Percentiles rank a stretch among this genome's conserved stretches.
Conservation (phyloP, 2,113 vertebrate species). For the Gopherus flavomarginatus region DNA sequence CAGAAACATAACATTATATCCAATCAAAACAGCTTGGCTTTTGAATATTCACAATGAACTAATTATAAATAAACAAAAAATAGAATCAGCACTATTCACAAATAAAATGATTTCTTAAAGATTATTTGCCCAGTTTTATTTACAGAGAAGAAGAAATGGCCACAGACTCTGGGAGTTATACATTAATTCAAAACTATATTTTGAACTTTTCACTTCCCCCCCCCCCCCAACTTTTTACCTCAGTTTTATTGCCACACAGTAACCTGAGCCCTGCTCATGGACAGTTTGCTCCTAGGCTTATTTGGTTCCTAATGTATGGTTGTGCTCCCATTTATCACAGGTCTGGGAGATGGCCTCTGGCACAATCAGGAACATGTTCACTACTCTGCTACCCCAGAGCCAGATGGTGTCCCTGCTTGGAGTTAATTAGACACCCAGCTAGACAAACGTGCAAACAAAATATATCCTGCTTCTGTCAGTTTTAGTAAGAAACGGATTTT, state of each 20-base stretch:
- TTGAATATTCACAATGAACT: not conserved
- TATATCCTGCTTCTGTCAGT: not conserved
- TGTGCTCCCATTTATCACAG: not conserved
- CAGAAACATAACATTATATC: not conserved
- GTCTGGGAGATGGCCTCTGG: not conserved
- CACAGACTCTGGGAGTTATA: not conserved
- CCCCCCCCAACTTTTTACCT: not conserved
- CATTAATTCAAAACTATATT: not conserved
- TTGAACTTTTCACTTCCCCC: not conserved
- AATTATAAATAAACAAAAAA: not conserved
- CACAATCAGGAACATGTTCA: not conserved
- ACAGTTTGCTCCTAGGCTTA: not conserved
- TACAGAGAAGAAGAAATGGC: not conserved
- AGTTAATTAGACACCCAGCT: not conserved
- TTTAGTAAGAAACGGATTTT: not conserved
- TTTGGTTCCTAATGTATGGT: accelerated
- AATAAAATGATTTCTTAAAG: not conserved
- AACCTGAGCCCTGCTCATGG: not conserved
- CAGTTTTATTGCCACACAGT: not conserved
- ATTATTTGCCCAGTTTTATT: accelerated
- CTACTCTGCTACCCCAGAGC: not conserved
- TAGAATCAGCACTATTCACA: not conserved
- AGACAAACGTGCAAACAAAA: not conserved
- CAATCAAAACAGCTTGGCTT: not conserved
- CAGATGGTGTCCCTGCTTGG: not conserved